Percentiles rank a stretch among this genome's conserved stretches.
Conservation (phyloP, 2,113 vertebrate genomes). For the Mesoclemmys tuberculata region DNA sequence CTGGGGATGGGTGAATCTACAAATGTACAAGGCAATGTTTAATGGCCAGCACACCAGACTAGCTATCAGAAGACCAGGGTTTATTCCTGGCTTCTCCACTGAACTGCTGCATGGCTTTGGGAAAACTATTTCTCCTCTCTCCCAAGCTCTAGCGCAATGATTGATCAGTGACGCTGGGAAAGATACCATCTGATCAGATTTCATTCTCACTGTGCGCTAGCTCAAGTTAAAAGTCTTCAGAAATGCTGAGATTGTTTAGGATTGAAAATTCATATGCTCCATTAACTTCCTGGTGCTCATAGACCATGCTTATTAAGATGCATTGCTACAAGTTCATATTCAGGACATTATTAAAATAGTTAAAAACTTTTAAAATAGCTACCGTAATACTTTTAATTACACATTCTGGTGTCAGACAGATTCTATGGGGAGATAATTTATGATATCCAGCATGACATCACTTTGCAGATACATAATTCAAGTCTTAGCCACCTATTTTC, state of each 20-base stretch:
- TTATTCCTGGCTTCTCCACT: neutral
- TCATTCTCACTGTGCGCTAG: neutral
- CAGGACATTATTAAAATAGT: neutral
- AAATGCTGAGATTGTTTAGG: neutral
- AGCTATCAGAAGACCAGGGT: neutral
- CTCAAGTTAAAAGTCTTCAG: neutral
- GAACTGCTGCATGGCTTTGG: neutral
- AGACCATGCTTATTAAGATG: neutral
- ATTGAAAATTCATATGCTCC: neutral
- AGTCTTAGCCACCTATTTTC: neutral
- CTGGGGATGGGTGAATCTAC: neutral
- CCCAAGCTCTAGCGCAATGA: neutral
- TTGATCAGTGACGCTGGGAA: accelerated
- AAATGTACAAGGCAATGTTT: neutral
- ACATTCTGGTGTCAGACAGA: neutral
- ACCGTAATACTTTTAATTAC: neutral
- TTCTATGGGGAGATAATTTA: neutral
- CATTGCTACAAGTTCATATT: neutral
- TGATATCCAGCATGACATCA: neutral
- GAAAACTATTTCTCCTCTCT: neutral
- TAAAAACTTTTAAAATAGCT: neutral
- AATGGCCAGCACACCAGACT: neutral
- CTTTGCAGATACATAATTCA: neutral
- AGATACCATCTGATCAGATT: accelerated
- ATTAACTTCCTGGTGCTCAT: neutral